Evolutionary conservation across 2,888 invertebrate genomes (phyloP), one percentile per base, ranked within the genome.

Genomic region (Tenthredo livida): DNA sequence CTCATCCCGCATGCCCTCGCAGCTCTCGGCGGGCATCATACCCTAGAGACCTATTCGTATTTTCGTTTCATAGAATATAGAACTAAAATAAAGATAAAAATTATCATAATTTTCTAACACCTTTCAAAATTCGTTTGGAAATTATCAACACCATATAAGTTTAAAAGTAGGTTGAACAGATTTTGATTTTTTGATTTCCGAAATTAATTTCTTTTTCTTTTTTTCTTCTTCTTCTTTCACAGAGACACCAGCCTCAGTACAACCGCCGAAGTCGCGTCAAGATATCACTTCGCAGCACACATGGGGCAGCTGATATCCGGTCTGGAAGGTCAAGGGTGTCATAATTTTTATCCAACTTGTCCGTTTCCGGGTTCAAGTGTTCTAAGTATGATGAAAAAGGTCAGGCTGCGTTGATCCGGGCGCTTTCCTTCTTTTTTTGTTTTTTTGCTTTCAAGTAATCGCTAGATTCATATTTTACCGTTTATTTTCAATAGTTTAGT

Each of bases 221-320:
- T 50, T 15, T 29, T 50, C 15, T 75, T 75, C 2, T 33, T 50
- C 29, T 17, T 10, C 7, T 73, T 21, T 25, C 43, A 15, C 93
- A 96, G 96, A 89, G 96, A 96, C 88, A 96, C 96, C 43, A 95
- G 95, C 85, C 94, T 96, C 87, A 95, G 94, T 87, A 95, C 95
- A 47, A 95, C 95, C 88, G 95, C 95, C 21, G 95, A 96, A 93
- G 94, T 96, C 85, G 95, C 95, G 0, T 96, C 95, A 54, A 94
- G 95, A 89, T 96, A 95, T 90, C 95, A 96, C 91, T 96, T 95
- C 90, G 96, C 96, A 12, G 96, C 96, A 33, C 96, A 96, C 91
- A 96, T 96, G 96, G 96, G 96, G 85, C 96, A 96, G 92, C 93
- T 96, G 87, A 95, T 96, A 86, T 94, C 95, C 75, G 96, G 95